Conservation (phyloP, 37 sponge, comb jelly and placozoan species). For the Agelas oroides region DNA sequence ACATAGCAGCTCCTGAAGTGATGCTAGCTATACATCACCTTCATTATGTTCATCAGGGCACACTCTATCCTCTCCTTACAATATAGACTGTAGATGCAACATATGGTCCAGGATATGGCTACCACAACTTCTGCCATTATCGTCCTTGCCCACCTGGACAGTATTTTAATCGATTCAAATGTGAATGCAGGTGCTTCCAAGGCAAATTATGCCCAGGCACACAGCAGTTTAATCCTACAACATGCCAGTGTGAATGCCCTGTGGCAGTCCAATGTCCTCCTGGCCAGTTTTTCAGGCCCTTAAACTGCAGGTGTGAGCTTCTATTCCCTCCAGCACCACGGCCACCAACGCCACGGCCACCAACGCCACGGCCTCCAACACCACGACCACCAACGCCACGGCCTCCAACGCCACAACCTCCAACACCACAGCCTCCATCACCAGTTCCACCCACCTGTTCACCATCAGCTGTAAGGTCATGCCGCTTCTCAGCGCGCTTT, state of each 20-base stretch:
- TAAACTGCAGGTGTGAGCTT: constrained; percentile 19
- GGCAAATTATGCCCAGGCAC: not conserved
- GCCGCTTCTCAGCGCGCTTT: not conserved
- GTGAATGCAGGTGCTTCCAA: constrained; percentile 34
- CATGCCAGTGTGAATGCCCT: constrained; percentile 45
- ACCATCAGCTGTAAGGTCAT: not conserved
- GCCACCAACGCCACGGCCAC: not conserved
- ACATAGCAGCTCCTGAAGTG: too few relatives aligned
- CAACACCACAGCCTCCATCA: too few relatives aligned
- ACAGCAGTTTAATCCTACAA: constrained; percentile 4
- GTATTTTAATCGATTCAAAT: constrained; percentile 8
- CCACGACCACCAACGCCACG: not conserved
- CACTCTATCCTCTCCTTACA: too few relatives aligned
- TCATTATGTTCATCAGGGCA: too few relatives aligned
- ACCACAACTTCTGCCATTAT: constrained; percentile 19
- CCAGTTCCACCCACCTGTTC: too few relatives aligned
- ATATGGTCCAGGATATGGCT: too few relatives aligned
- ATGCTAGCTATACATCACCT: too few relatives aligned
- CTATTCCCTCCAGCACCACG: not conserved
- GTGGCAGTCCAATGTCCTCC: not conserved
- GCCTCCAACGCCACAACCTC: too few relatives aligned
- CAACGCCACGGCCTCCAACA: not conserved
- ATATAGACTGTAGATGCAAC: too few relatives aligned
- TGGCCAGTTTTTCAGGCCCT: not conserved
- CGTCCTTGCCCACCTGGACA: constrained; percentile 1